These are phyloP conservation scores for Piezodorus guildinii DNA, from an alignment of 1,140 invertebrate genomes.

Conservation along the genomic window DNA sequence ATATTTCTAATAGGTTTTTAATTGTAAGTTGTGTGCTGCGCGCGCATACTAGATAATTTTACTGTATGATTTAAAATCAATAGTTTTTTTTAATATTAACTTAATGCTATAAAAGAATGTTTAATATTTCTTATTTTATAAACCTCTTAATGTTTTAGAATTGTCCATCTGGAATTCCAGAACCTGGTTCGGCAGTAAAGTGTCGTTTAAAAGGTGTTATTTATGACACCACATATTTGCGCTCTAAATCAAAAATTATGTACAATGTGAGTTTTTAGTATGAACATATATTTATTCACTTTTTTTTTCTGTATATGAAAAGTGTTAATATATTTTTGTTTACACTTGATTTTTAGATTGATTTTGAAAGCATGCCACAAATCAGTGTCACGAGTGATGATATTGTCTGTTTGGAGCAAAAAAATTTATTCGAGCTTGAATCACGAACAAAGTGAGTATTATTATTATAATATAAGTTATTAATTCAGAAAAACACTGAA, in stretches of 20 bases:
- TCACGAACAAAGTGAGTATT: too few relatives aligned
- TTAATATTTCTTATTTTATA: too few relatives aligned
- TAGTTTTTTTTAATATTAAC: too few relatives aligned
- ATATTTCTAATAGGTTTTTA: too few relatives aligned
- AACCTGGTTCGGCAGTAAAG: not conserved
- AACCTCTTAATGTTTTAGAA: too few relatives aligned
- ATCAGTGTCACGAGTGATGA: not conserved
- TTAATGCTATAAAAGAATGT: too few relatives aligned
- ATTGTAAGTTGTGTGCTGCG: too few relatives aligned
- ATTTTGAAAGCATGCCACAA: conserved; percentile 2
- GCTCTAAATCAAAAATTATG: conserved; percentile 38
- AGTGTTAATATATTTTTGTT: not conserved
- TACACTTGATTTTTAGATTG: not conserved
- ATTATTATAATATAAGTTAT: too few relatives aligned
- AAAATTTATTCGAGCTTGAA: too few relatives aligned
- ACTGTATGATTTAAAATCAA: too few relatives aligned
- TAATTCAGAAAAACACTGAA: too few relatives aligned
- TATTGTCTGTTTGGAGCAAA: not conserved
- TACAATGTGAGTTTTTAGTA: conserved; percentile 40
- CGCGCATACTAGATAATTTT: too few relatives aligned
- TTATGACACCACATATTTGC: conserved; percentile 46
- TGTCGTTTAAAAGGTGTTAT: conserved; percentile 26
- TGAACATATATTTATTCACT: not conserved
- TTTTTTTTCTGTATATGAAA: not conserved
- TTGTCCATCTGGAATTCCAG: not conserved